Evolutionary conservation across 1,140 invertebrate genomes (phyloP).

Genomic region (Cydia splendana): DNA sequence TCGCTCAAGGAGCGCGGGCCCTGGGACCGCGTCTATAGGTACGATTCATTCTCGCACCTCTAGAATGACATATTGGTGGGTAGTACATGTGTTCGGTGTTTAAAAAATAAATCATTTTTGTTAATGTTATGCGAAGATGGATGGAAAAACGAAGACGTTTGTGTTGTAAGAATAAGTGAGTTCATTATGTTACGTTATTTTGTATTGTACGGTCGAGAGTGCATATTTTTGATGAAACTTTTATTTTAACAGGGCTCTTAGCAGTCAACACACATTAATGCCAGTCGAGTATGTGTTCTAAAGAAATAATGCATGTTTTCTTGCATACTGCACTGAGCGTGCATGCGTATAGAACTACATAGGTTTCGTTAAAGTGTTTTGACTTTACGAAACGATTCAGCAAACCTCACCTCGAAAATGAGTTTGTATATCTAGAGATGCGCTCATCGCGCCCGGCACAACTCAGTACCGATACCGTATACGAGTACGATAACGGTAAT

Average conservation of each 20-base stretch:
- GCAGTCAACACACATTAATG: constrained; percentile 80
- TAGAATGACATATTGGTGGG: constrained; percentile 58
- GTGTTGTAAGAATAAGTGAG: constrained; percentile 79
- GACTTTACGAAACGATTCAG: constrained; percentile 24
- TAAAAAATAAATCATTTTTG: constrained; percentile 68
- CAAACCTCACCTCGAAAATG: constrained; percentile 27
- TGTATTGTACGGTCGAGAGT: constrained; percentile 65
- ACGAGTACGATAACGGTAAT: constrained; percentile 35
- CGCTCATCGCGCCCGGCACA: background rate
- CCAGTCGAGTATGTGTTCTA: constrained; percentile 78
- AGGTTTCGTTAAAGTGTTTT: constrained; percentile 44
- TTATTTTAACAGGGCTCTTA: constrained; percentile 79
- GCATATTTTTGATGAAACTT: constrained; percentile 72
- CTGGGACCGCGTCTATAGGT: constrained; percentile 89
- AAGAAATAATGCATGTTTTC: constrained; percentile 75
- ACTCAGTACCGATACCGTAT: background rate
- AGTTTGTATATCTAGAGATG: constrained; percentile 17
- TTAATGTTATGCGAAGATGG: constrained; percentile 78
- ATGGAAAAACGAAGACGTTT: constrained; percentile 76
- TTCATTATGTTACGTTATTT: constrained; percentile 73
- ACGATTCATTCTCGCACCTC: constrained; percentile 41
- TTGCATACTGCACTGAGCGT: constrained; percentile 68
- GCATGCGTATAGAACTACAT: constrained; percentile 66
- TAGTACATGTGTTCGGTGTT: constrained; percentile 64
- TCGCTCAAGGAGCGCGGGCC: constrained; percentile 87